Evolutionary conservation across 2,797 vertebrate genomes (phyloP).

Genomic region (Melanotaenia maccullochi): DNA sequence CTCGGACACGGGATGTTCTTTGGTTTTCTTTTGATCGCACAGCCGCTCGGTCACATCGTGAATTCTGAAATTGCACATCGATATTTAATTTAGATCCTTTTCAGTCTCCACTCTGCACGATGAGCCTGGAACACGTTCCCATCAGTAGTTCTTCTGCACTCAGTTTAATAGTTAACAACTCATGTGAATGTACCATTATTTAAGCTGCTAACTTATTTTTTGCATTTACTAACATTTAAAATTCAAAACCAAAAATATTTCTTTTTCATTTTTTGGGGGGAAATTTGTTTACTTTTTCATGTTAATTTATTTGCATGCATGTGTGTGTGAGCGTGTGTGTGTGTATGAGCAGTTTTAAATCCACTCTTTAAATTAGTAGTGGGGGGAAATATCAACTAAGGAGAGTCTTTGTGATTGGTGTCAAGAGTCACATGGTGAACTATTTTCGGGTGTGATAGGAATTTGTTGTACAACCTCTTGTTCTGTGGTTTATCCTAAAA

Average conservation of each 20-base stretch:
- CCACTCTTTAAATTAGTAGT: conserved; percentile 49
- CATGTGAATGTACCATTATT: conserved; percentile 69
- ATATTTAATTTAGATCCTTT: conserved; percentile 37
- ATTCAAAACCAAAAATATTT: conserved; percentile 65
- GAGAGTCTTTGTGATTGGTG: conserved; percentile 61
- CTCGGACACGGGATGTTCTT: conserved; percentile 50
- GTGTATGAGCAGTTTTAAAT: conserved; percentile 42
- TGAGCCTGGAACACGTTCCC: conserved; percentile 42
- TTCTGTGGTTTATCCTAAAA: conserved; percentile 66
- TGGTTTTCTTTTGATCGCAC: conserved; percentile 49
- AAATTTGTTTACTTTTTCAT: conserved; percentile 76
- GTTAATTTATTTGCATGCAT: conserved; percentile 83
- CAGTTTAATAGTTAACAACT: conserved; percentile 47
- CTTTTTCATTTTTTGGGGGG: conserved; percentile 10
- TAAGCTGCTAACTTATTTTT: conserved; percentile 75
- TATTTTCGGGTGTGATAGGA: conserved; percentile 54
- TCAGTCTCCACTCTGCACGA: conserved; percentile 49
- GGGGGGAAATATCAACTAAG: conserved; percentile 23
- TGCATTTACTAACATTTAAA: conserved; percentile 63
- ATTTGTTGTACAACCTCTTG: conserved; percentile 63
- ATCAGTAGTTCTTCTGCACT: conserved; percentile 33
- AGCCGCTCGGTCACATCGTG: conserved; percentile 48
- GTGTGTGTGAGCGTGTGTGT: conserved; percentile 40
- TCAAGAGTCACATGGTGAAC: conserved; percentile 49
- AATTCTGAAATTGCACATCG: conserved; percentile 52